Conservation (phyloP, 2,113 vertebrate species). For the Limanda limanda region DNA sequence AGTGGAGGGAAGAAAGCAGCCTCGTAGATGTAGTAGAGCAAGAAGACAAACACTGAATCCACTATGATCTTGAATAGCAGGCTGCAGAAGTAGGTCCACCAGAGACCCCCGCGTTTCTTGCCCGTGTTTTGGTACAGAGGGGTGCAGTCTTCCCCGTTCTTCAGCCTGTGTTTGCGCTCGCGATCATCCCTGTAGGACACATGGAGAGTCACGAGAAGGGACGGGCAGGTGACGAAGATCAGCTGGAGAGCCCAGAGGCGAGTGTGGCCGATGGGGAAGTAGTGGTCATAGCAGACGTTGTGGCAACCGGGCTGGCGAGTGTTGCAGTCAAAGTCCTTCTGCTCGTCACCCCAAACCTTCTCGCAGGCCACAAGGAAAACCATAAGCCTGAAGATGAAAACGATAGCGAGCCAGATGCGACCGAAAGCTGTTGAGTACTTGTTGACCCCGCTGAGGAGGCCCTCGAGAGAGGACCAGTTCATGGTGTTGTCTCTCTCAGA, state of each 20-base stretch:
- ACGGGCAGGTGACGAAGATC: slow-evolving; percentile 94
- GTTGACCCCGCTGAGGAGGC: slow-evolving; percentile 88
- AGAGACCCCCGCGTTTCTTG: slow-evolving; percentile 91
- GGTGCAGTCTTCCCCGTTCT: slow-evolving; percentile 51
- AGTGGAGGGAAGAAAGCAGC: slow-evolving; percentile 85
- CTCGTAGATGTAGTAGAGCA: slow-evolving; percentile 87
- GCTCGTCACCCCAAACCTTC: slow-evolving; percentile 91
- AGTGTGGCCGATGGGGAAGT: slow-evolving; percentile 89
- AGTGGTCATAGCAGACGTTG: slow-evolving; percentile 91
- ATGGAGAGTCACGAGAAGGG: slow-evolving; percentile 91
- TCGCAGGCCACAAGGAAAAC: slow-evolving; percentile 91
- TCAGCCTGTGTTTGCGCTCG: slow-evolving; percentile 79
- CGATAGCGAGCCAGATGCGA: slow-evolving; percentile 91
- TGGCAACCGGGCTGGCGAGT: slow-evolving; percentile 90
- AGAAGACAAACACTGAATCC: slow-evolving; percentile 86
- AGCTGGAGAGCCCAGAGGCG: slow-evolving; percentile 95
- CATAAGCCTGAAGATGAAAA: slow-evolving; percentile 92
- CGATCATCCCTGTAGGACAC: slow-evolving; percentile 88
- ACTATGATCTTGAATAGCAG: slow-evolving; percentile 87
- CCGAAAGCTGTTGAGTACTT: slow-evolving; percentile 92
- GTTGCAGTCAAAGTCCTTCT: slow-evolving; percentile 93
- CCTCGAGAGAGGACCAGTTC: slow-evolving; percentile 90
- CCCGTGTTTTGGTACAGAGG: slow-evolving; percentile 80
- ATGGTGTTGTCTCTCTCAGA: slow-evolving; percentile 70
- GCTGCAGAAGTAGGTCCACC: slow-evolving; percentile 94